Base-by-base conservation (phyloP, 2,888 invertebrate genomes). In the Agonopterix alstromeriana region DNA sequence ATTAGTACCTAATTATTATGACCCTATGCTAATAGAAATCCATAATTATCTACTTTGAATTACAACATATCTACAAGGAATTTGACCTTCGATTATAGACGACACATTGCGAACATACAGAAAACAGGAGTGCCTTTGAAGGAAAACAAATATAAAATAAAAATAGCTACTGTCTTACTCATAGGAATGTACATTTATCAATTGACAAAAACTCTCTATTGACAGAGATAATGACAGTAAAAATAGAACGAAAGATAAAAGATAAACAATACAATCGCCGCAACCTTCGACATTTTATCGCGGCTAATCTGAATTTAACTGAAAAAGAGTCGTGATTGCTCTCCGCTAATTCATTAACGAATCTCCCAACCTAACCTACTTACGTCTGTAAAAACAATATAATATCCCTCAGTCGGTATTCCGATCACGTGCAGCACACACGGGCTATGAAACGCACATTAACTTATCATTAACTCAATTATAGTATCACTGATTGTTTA, bases 381-480 rank as follows among this genome's bases (percentile, higher is more conserved):
- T 82, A 83, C 83, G 65, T 76, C 63, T 65, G 62, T 68, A 67
- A 77, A 77, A 79, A 80, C 67, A 77, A 74, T 70, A 73, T 73
- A 68, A 57, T 62, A 77, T 78, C 78, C 78, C 70, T 73, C 60
- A 60, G 65, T 73, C 72, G 58, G 77, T 77, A 82, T 83, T 84
- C 80, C 82, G 71, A 79, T 84, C 82, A 84, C 80, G 82, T 73
- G 79, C 67, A 61, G 56, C 65, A 67, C 70, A 75, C 77, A 73
- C 74, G 67, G 69, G 66, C 58, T 64, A 62, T 64, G 59, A 65
- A 61, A 51, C 57, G 72, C 80, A 77, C 83, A 81, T 77, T 72
- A 78, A 79, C 68, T 77, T 74, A 79, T 80, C 75, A 73, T 77
- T 73, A 74, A 72, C 68, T 71, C 65, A 60, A 78, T 71, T 66